These are phyloP conservation scores for Sclerurus mexicanus DNA, from an alignment of 2,113 vertebrate genomes.

Conservation along the genomic window DNA sequence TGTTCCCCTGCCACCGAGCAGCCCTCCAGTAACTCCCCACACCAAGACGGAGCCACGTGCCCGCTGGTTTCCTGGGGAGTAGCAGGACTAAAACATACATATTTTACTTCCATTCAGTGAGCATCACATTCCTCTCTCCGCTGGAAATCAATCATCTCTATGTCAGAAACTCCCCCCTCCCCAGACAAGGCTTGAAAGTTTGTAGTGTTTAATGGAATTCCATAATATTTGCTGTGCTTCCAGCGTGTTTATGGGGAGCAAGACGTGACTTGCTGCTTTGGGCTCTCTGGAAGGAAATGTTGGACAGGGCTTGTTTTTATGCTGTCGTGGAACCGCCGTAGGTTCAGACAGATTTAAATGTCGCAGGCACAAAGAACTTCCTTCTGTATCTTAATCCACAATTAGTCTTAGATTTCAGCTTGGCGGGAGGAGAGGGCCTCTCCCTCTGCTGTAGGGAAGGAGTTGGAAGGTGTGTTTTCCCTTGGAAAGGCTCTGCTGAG, in stretches of 20 bases:
- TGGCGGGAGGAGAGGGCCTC: background rate
- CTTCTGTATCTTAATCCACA: background rate
- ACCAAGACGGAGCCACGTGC: rapidly evolving
- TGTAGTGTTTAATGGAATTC: background rate
- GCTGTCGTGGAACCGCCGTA: background rate
- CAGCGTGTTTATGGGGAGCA: background rate
- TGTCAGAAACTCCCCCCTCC: background rate
- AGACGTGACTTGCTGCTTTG: conserved; percentile 3
- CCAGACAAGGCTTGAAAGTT: background rate
- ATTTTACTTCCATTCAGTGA: background rate
- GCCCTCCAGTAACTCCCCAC: background rate
- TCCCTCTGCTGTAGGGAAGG: background rate
- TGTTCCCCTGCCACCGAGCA: rapidly evolving
- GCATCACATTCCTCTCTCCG: background rate
- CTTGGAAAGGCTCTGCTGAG: background rate
- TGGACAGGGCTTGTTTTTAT: background rate
- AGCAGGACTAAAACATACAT: background rate
- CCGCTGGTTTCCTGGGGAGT: background rate
- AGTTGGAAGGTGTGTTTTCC: background rate
- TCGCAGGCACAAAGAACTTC: background rate
- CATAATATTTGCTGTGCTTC: background rate
- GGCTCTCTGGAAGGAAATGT: background rate
- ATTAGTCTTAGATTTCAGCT: conserved; percentile 1
- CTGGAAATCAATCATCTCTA: conserved; percentile 2
- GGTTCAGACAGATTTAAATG: background rate